These are phyloP conservation scores for Alloplasta piceator DNA, from an alignment of 2,888 invertebrate species.

Conservation along the genomic window DNA sequence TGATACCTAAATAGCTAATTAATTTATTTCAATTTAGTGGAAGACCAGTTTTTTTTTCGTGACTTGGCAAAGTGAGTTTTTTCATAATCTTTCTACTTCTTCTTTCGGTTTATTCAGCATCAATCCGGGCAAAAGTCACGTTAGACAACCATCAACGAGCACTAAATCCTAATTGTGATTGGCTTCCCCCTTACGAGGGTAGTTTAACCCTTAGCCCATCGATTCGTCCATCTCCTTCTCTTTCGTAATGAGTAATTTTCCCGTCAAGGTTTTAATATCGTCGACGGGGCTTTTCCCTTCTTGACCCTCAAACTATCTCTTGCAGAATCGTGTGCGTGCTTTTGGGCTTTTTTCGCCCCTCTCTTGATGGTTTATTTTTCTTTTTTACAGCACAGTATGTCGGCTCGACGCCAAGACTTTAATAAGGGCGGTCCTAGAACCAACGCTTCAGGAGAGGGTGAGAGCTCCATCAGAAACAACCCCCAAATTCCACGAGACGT, in stretches of 20 bases:
- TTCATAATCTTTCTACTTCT: too few species aligned
- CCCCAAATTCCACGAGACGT: constrained; percentile 30
- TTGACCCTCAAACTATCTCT: constrained; percentile 34
- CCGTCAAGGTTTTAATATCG: constrained; percentile 68
- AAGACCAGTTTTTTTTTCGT: too few species aligned
- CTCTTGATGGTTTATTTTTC: constrained; percentile 30
- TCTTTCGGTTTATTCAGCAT: too few species aligned
- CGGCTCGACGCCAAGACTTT: constrained; percentile 72
- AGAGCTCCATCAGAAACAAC: constrained; percentile 42
- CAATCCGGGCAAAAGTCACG: too few species aligned
- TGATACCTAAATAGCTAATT: too few species aligned
- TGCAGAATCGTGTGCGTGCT: not conserved
- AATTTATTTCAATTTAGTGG: too few species aligned
- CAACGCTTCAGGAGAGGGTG: not conserved
- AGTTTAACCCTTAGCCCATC: constrained; percentile 42
- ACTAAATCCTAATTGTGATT: constrained; percentile 66
- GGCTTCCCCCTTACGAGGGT: constrained; percentile 18
- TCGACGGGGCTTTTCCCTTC: constrained; percentile 41
- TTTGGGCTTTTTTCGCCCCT: not conserved
- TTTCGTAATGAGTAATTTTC: constrained; percentile 69
- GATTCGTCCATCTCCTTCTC: not conserved
- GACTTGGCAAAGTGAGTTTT: too few species aligned
- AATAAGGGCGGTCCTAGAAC: constrained; percentile 71
- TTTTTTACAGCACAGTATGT: constrained; percentile 51
- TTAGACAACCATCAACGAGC: constrained; percentile 14